Percentiles rank a stretch among this genome's conserved stretches.
These are phyloP conservation scores for Margaritifera margaritifera DNA, from an alignment of 2,888 invertebrate species.

Conservation along the genomic window DNA sequence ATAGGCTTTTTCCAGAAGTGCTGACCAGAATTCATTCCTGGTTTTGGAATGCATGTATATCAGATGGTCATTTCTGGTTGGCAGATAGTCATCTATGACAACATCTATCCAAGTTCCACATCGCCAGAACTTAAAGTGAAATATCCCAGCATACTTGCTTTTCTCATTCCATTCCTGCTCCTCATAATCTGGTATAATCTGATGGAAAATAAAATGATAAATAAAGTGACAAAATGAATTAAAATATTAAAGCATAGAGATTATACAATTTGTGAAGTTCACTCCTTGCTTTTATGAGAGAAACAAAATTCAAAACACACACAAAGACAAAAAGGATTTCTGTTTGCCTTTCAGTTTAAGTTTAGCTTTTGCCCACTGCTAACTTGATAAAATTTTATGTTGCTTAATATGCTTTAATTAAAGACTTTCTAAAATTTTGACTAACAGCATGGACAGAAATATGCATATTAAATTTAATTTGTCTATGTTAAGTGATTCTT, in stretches of 20 bases:
- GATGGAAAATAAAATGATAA: neutral
- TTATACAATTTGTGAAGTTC: neutral
- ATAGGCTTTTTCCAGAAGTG: conserved; percentile 87
- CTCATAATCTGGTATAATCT: conserved; percentile 61
- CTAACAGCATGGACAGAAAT: too few relatives aligned
- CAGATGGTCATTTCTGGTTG: conserved; percentile 80
- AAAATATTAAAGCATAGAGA: neutral
- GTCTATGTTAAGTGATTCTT: too few relatives aligned
- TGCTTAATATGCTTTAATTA: too few relatives aligned
- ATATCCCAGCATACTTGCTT: conserved; percentile 79
- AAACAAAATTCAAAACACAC: too few relatives aligned
- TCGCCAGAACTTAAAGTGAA: conserved; percentile 92
- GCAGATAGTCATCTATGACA: conserved; percentile 74
- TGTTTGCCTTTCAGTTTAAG: too few relatives aligned
- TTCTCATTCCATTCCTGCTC: conserved; percentile 58
- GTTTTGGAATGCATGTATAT: conserved; percentile 78
- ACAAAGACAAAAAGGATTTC: too few relatives aligned
- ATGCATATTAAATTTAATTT: too few relatives aligned
- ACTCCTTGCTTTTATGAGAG: too few relatives aligned
- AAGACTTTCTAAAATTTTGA: too few relatives aligned
- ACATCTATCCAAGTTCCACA: conserved; percentile 86
- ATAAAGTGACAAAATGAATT: neutral
- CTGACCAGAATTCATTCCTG: conserved; percentile 82
- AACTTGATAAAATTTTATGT: too few relatives aligned
- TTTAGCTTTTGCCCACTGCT: too few relatives aligned